Conservation (phyloP, 1,140 invertebrate genomes). For the Bombus pyrosoma region DNA sequence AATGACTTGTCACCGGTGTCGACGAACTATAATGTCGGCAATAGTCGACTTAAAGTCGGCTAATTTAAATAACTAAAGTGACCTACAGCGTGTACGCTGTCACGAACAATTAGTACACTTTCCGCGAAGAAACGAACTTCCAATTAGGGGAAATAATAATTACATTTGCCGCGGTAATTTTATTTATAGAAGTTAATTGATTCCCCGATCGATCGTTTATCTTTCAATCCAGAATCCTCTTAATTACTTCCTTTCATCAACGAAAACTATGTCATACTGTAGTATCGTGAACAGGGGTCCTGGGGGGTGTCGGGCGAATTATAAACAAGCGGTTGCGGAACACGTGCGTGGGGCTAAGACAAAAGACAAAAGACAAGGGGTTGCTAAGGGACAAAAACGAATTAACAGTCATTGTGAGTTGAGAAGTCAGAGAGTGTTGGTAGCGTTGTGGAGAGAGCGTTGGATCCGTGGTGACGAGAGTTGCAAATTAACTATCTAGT, state of each 20-base stretch:
- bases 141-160: conserved; percentile 36
- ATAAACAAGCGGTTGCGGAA: no score
- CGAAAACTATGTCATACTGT: no score
- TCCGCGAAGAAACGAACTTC: not conserved
- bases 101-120: conserved; percentile 18
- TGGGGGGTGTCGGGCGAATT: no score
- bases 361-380: no score
- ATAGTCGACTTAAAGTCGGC: not conserved
- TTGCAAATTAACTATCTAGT: no score
- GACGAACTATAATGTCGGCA: not conserved
- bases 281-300: no score
- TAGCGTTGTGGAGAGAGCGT: no score
- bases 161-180: not conserved
- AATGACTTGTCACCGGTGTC: not conserved
- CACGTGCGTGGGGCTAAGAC: no score
- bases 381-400: no score
- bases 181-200: conserved; percentile 10
- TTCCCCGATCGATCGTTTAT: not conserved
- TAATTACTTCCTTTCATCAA: not conserved
- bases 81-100: not conserved
- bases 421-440: no score
- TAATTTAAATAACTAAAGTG: conserved; percentile 23
- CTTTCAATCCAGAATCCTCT: not conserved
- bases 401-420: no score
- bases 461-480: no score